These are phyloP conservation scores for Calameuta pallipes DNA, from an alignment of 2,888 invertebrate species.

Conservation along the genomic window DNA sequence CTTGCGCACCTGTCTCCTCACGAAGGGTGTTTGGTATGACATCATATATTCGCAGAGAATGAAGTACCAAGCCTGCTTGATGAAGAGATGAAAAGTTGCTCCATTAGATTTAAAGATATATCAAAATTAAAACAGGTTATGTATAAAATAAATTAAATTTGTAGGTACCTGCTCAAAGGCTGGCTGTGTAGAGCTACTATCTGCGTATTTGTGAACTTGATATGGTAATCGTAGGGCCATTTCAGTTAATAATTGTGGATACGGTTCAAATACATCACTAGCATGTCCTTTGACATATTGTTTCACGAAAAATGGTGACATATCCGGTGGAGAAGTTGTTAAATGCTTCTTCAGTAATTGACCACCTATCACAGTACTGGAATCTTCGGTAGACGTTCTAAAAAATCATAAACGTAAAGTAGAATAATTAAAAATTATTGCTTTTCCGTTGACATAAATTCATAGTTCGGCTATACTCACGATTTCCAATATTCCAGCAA, in stretches of 20 bases:
- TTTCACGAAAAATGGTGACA: constrained; percentile 94
- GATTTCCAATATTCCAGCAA: constrained; percentile 83
- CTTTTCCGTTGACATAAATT: constrained; percentile 5
- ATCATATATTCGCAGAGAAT: constrained; percentile 95
- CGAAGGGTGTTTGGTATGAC: constrained; percentile 90
- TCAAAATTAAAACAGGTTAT: constrained; percentile 40
- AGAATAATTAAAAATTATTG: background rate
- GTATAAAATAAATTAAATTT: background rate
- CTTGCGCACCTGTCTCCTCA: constrained; percentile 92
- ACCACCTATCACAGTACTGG: constrained; percentile 70
- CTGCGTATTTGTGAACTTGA: constrained; percentile 84
- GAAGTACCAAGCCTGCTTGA: constrained; percentile 76
- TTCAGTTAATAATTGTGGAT: constrained; percentile 94
- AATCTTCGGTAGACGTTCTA: constrained; percentile 61
- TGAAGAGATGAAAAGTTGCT: constrained; percentile 12
- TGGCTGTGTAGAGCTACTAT: constrained; percentile 52
- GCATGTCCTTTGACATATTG: constrained; percentile 93
- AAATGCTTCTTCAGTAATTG: constrained; percentile 85
- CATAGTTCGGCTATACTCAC: constrained; percentile 41
- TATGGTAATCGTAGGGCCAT: constrained; percentile 94
- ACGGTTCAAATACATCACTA: constrained; percentile 92
- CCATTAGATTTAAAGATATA: constrained; percentile 32
- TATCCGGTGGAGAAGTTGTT: constrained; percentile 87
- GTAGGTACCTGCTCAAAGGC: constrained; percentile 56
- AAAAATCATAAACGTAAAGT: background rate